Base-by-base conservation (phyloP, 2,888 invertebrate species). In the Caenorhabditis sp. region DNA sequence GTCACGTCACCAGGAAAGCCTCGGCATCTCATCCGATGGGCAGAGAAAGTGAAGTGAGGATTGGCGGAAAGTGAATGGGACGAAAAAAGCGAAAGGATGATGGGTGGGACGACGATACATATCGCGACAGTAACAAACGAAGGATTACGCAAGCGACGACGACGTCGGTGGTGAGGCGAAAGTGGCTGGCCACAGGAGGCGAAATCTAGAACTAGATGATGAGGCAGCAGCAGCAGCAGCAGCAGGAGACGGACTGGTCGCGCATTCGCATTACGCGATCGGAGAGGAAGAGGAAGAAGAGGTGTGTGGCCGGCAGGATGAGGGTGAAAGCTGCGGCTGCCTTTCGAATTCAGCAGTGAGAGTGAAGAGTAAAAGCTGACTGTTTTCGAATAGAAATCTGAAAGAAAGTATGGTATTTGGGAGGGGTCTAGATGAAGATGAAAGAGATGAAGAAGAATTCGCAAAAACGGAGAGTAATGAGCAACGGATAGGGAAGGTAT, bases 81-180 rank as follows among this genome's bases (percentile, higher is more conserved):
- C 48, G 72, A 43, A 53, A 63, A 55, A 56, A 65, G 63, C 52
- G 72, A 63, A 63, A 72, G 63, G 72, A 72, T 63, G 63, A 56
- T 72, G 72, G 63, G 52, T 59, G 58, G 59, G 66, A 74, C 58
- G 55, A 63, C 65, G 65, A 71, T 71, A 68, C 68, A 68, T 68
- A 68, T 68, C 68, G 68, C 63, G 56, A 63, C 63, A 55, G 62
- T 63, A 63, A 72, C 58, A 58, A 43, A 58, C 52, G 62, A 63
- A 72, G 58, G 72, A 72, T 62, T 62, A 72, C 58, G 72, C 62
- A 62, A 72, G 63, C 58, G 55, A 56, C 58, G 62, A 63, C 62
- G 63, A 56, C 56, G 56, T n/a, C n/a, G n/a, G 63, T 53, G 56
- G 55, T 62, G 61, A 61, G 62, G 72, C 62, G 52, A 63, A 63